Base-by-base conservation (phyloP, 1,140 invertebrate genomes). In the Choristoneura fumiferana region DNA sequence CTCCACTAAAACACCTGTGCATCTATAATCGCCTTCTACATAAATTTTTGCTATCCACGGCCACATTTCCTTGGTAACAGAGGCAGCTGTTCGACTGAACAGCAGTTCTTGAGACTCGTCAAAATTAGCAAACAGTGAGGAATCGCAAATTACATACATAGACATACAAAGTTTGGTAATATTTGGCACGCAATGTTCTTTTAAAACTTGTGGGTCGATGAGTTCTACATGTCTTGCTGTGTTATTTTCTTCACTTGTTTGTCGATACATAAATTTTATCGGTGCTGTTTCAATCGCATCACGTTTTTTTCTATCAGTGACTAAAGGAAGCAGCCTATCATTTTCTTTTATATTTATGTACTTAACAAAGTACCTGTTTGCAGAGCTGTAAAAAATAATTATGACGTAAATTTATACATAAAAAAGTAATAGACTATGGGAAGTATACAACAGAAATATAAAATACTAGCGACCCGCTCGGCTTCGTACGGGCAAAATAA, bases 41-140 rank as follows among this genome's bases (percentile, higher is more conserved):
- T 92, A 94, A 34, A 96, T 82, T 62, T 93, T 92, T 0, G 91
- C 93, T 60, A 93, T 82, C 94, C 94, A 96, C 0, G 94, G 94
- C 90, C 91, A 91, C 38, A 82, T 67, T 12, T 68, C 35, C 4
- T 65, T 61, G 14, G 58, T 52, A 2, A 45, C 54, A 10, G 57
- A 35, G 17, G 62, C 55, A 12, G 63, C 57, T 40, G 66, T 53
- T 54, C 63, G 49, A 36, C 52, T 60, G 18, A 60, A 60, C 12
- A 65, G 54, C 33, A 75, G 17, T 37, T 71, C 53, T 61, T 73
- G 63, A 22, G 52, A 43, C 6, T 62, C 22, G 38, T 76, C 56
- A 60, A 81, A 79, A 57, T 81, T 54, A 38, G 73, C 76, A 39
- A 65, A 85, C 4, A 89, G 65, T 8, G 80, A 57, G 52, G 71